These are phyloP conservation scores for Crypturellus tataupa DNA, from an alignment of 2,797 vertebrate genomes.

Conservation along the genomic window DNA sequence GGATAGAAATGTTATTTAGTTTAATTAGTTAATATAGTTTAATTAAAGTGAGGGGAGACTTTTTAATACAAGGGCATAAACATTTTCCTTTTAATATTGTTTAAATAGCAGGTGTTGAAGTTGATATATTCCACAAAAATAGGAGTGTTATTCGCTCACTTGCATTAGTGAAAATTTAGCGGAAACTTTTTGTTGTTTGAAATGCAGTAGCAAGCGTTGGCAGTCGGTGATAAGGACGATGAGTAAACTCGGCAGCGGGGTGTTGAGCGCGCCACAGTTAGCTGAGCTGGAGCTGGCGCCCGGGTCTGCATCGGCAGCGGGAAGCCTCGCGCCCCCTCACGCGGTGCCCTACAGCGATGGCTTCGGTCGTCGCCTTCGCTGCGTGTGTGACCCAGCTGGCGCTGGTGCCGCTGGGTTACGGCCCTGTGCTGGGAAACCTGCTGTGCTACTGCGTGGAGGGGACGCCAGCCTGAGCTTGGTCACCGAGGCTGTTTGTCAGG, in stretches of 20 bases:
- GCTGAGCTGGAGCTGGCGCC: neutral
- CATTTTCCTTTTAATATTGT: neutral
- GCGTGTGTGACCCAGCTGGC: neutral
- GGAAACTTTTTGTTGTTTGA: neutral
- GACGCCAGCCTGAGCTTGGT: neutral
- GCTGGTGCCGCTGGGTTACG: neutral
- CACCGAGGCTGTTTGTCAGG: neutral
- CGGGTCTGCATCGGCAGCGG: neutral
- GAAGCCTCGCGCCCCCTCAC: neutral
- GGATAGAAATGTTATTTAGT: neutral
- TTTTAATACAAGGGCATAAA: neutral
- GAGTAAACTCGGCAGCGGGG: accelerated
- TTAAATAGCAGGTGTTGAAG: neutral
- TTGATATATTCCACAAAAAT: neutral
- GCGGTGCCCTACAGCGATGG: too few species aligned
- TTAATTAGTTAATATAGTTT: too few species aligned
- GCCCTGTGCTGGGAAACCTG: neutral
- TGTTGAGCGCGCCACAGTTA: neutral
- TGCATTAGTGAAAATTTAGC: neutral
- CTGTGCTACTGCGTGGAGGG: neutral
- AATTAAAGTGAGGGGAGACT: neutral
- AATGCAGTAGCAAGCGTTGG: neutral
- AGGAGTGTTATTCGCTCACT: neutral
- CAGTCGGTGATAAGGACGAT: neutral
- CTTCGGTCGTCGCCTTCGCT: neutral